These are phyloP conservation scores for Melanaphis sacchari DNA, from an alignment of 1,140 invertebrate genomes.

Conservation along the genomic window DNA sequence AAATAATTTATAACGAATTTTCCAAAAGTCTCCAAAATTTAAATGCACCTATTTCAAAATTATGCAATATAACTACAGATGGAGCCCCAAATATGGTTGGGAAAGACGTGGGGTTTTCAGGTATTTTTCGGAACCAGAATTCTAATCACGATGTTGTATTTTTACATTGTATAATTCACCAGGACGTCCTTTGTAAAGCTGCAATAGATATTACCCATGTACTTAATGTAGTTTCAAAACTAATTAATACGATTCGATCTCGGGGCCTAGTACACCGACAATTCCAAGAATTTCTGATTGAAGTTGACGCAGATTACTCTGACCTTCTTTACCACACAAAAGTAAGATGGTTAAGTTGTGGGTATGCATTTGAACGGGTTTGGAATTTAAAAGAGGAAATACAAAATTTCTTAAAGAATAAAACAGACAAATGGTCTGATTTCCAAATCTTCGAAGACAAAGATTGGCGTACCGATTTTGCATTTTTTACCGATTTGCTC, in stretches of 20 bases:
- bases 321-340: conserved; percentile 39
- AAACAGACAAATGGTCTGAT: conserved; percentile 31
- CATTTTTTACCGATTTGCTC: conserved; percentile 20
- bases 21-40: conserved; percentile 39
- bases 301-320: conserved; percentile 43
- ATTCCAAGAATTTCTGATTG: conserved; percentile 37
- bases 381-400: conserved; percentile 28
- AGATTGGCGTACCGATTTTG: conserved; percentile 22
- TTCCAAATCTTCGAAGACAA: conserved; percentile 11
- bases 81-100: conserved; percentile 1
- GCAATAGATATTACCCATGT: conserved; percentile 37
- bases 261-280: not conserved
- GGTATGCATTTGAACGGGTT: conserved; percentile 27
- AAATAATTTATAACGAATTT: conserved; percentile 62
- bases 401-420: conserved; percentile 30
- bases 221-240: conserved; percentile 30
- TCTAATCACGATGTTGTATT: conserved; percentile 47
- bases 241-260: conserved; percentile 44
- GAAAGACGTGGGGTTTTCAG: conserved; percentile 26
- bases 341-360: conserved; percentile 34
- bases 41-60: conserved; percentile 41
- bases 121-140: conserved; percentile 45
- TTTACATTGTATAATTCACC: conserved; percentile 52
- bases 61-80: conserved; percentile 48
- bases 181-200: conserved; percentile 44